phyloP scores from a whole-genome alignment of 2,113 vertebrate species.

The Oxygymnocypris stewartii region DNA sequence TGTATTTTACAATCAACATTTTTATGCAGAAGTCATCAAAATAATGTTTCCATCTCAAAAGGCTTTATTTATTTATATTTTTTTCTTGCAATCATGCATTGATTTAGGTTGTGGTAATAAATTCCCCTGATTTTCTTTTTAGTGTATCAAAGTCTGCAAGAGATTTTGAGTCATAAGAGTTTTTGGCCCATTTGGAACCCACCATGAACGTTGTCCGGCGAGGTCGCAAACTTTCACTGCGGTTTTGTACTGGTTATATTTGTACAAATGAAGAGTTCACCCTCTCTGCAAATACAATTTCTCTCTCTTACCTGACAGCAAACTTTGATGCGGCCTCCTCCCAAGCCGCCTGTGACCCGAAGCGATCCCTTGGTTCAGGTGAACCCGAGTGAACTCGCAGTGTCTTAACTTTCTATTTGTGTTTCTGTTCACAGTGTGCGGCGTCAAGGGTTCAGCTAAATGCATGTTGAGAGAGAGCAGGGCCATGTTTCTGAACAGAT shows the following conservation, averaged over 20 bases:
- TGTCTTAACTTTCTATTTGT: slow-evolving; percentile 31
- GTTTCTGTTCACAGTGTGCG: slow-evolving; percentile 10
- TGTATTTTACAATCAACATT: neutral
- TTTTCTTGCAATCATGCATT: neutral
- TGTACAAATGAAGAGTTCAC: slow-evolving; percentile 25
- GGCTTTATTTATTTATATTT: neutral
- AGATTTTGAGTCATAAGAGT: neutral
- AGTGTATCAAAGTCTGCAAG: neutral
- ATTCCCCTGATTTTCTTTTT: neutral
- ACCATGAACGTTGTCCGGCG: neutral
- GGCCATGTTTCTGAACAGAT: slow-evolving; percentile 43
- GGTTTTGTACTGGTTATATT: slow-evolving; percentile 18
- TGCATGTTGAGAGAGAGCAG: slow-evolving; percentile 24
- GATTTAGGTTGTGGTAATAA: neutral
- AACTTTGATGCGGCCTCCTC: neutral
- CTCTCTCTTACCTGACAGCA: slow-evolving; percentile 17
- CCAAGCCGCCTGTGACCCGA: neutral
- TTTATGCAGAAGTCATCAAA: neutral
- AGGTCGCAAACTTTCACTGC: neutral
- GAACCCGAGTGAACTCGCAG: slow-evolving; percentile 27
- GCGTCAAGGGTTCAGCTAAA: slow-evolving; percentile 43
- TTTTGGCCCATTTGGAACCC: neutral
- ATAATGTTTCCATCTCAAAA: neutral
- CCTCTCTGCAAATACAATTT: slow-evolving; percentile 28
- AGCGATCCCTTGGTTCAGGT: slow-evolving; percentile 34